Conservation (phyloP, 35 echinoderm and acorn worm species). For the Diadema setosum region DNA sequence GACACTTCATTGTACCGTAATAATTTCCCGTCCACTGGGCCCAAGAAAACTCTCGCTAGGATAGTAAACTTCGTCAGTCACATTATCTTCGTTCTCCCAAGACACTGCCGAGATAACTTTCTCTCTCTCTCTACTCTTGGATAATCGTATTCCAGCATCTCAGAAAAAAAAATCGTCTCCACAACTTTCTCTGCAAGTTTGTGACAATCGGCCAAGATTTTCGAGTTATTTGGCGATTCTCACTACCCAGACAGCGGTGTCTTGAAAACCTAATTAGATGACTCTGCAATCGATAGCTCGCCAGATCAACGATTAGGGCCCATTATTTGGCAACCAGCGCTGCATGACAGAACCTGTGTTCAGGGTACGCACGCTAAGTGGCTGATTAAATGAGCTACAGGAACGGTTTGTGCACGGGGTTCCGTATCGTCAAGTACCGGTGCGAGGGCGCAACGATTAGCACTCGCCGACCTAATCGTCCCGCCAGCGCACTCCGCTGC, state of each 20-base stretch:
- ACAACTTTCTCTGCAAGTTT: too few species aligned
- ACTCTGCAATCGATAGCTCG: not conserved
- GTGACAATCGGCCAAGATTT: too few species aligned
- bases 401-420: too few species aligned
- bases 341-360: not conserved
- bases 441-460: too few species aligned
- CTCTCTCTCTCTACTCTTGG: not conserved
- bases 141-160: not conserved
- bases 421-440: too few species aligned
- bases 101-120: not conserved
- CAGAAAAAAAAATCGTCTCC: too few species aligned
- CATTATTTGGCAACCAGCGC: not conserved
- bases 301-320: not conserved
- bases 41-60: not conserved
- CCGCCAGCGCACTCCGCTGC: not conserved
- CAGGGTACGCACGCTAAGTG: not conserved
- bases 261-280: not conserved
- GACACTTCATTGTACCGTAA: conserved; percentile 25
- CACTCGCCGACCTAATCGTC: not conserved
- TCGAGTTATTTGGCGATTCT: too few species aligned
- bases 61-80: not conserved
- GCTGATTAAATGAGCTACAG: too few species aligned
- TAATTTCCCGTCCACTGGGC: conserved; percentile 14
- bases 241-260: not conserved
- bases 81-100: not conserved